Evolutionary conservation across 1,140 invertebrate genomes (phyloP).

Genomic region (Mizuhopecten yessoensis): DNA sequence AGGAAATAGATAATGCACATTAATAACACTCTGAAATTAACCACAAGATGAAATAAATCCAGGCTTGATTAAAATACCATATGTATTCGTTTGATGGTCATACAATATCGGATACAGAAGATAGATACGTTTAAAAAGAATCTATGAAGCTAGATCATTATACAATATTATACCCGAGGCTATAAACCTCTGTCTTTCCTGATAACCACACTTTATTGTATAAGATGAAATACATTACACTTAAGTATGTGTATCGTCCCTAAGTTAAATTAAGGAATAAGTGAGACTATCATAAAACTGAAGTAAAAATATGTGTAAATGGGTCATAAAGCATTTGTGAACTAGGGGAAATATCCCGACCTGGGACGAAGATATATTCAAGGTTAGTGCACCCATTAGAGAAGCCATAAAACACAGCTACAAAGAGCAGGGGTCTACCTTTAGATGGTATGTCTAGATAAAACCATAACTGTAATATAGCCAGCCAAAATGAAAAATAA

Average conservation of each 20-base stretch:
- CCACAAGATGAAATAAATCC: not conserved
- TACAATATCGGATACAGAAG: constrained; percentile 16
- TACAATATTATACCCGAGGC: not conserved
- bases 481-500: constrained; percentile 35
- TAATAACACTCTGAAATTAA: not conserved
- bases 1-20: constrained; percentile 17
- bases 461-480: not conserved
- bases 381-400: not conserved
- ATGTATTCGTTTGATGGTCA: not conserved
- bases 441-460: constrained; percentile 2
- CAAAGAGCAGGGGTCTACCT: constrained; percentile 31
- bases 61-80: not conserved
- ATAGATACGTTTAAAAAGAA: not conserved
- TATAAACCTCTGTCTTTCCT: not conserved
- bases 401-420: not conserved
- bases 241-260: constrained; percentile 20
- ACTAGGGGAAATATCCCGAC: constrained; percentile 8
- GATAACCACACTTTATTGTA: constrained; percentile 10
- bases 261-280: not conserved
- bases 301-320: not conserved
- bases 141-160: not conserved
- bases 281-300: not conserved
- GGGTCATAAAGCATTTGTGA: constrained; percentile 3
- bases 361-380: constrained; percentile 26
- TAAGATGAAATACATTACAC: constrained; percentile 21